Evolutionary conservation across 30 jellyfish, hydroid and myxozoan species (phyloP).

Genomic region (Hydractinia echinata): DNA sequence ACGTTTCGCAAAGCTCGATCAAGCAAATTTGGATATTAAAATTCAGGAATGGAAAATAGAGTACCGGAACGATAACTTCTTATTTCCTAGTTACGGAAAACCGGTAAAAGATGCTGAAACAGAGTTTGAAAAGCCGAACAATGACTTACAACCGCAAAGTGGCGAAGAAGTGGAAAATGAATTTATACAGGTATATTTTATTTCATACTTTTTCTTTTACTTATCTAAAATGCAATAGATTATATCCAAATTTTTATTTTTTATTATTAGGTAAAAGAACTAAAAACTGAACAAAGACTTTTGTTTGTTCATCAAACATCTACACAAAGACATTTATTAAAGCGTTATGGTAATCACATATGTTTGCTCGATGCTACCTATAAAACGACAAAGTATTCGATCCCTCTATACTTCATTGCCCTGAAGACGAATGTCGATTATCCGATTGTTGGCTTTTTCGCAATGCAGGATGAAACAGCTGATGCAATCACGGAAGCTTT

Average conservation of each 20-base stretch:
- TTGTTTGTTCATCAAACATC: constrained; percentile 23
- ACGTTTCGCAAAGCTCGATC: constrained; percentile 26
- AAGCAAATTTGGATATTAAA: constrained; percentile 11
- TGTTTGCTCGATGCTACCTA: constrained; percentile 35
- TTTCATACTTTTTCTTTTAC: no score
- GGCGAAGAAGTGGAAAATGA: no score
- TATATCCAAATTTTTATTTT: neutral
- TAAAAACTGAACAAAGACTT: constrained; percentile 5
- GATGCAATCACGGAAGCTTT: constrained; percentile 21
- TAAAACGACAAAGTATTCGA: constrained; percentile 13
- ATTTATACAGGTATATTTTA: no score
- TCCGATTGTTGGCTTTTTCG: neutral
- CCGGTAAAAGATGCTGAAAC: neutral
- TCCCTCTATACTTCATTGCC: constrained; percentile 26
- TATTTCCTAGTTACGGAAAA: neutral
- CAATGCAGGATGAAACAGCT: constrained; percentile 22
- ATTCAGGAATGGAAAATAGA: constrained; percentile 18
- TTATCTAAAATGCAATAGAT: no score
- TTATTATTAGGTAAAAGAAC: neutral
- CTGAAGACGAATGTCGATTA: constrained; percentile 19
- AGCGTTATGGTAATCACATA: constrained; percentile 16
- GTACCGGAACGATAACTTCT: constrained; percentile 7
- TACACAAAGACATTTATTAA: constrained; percentile 4
- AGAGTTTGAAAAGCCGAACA: neutral
- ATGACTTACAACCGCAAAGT: no score